Conservation (phyloP, 2,888 invertebrate genomes). For the Hoplodrina blanda region DNA sequence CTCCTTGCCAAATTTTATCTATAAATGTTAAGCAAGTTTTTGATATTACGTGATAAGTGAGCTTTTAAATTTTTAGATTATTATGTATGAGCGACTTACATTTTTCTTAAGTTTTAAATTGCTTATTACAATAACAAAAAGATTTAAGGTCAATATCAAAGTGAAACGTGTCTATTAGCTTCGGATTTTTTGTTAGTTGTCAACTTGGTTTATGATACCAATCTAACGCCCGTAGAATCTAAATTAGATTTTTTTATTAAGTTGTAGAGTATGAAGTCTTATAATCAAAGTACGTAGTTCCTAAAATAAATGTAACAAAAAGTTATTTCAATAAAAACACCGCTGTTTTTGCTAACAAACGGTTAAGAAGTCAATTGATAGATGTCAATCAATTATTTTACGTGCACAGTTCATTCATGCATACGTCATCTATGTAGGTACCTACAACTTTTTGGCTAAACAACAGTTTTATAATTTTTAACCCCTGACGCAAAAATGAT, state of each 20-base stretch:
- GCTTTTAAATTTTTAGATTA: not conserved
- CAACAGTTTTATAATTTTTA: no score
- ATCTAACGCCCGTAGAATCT: not conserved
- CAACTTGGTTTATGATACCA: not conserved
- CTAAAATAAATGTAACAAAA: slow-evolving; percentile 18
- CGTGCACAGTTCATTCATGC: slow-evolving; percentile 8
- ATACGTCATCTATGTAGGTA: no score
- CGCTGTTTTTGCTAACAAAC: not conserved
- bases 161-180: not conserved
- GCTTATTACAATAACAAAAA: not conserved
- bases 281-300: not conserved
- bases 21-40: no score
- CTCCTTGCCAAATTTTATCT: no score
- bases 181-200: not conserved
- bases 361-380: slow-evolving; percentile 4
- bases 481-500: no score
- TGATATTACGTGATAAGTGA: no score
- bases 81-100: not conserved
- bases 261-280: not conserved
- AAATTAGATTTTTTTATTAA: not conserved
- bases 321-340: not conserved
- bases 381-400: slow-evolving; percentile 37
- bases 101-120: slow-evolving; percentile 4
- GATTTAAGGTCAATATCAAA: slow-evolving; percentile 2
- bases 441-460: no score